Base-by-base conservation (phyloP, 1,140 invertebrate species). In the Drosophila simulans region DNA sequence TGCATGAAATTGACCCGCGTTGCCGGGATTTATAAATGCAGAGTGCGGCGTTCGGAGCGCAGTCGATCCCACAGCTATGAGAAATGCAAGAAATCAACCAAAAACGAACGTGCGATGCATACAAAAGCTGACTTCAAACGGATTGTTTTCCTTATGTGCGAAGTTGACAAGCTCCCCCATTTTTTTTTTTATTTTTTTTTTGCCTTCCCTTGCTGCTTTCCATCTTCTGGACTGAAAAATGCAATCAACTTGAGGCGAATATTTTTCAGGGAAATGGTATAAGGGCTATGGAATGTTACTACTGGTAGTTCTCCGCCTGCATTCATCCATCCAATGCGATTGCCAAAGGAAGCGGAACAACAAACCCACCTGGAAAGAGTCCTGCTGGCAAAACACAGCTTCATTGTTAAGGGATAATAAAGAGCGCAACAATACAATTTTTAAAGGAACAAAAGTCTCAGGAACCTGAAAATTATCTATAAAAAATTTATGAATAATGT, bases 81-180 rank as follows among this genome's bases (percentile, higher is more conserved):
- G 83, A 86, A 86, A 86, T 86, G 83, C 83, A 88, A 88, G 83
- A 86, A 86, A 83, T 86, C 83, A 86, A 88, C 83, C 83, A 86
- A 86, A 86, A 86, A 81, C 70, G 63, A 83, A 86, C 83, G 83
- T 86, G 83, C 83, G 83, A 86, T 88, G 83, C 83, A 86, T 88
- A 82, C 83, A 76, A 88, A 83, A 83, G 75, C 77, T 69, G 53
- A 57, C 76, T 42, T 49, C 53, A 51, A 76, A 69, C 58, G 79
- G 83, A 86, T 86, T 86, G 82, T 86, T 82, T 86, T 86, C 75
- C 52, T 83, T 88, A 63, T 77, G 51, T 77, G 80, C 70, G 73
- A 58, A 77, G 70, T 71, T 70, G 66, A 70, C 66, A 70, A 70
- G 27, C 45, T 35, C 34, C 40, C 34, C 31, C 25, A 12, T 5